Evolutionary conservation across 2,797 vertebrate species (phyloP).

Genomic region (Centroberyx gerrardi): DNA sequence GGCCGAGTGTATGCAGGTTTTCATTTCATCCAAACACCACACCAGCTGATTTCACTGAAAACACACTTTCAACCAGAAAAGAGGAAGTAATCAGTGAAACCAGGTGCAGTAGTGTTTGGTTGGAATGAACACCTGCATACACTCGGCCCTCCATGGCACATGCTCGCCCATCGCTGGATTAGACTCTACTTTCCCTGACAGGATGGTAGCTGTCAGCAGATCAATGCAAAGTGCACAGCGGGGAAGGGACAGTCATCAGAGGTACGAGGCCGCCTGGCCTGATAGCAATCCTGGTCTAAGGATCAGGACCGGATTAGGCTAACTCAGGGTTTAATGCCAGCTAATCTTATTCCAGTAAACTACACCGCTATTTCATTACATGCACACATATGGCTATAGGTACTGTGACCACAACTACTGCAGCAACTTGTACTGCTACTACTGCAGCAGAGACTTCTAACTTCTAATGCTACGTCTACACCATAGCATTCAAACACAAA

Average conservation of each 20-base stretch:
- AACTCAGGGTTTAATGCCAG: conserved; percentile 65
- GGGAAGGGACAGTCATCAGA: background rate
- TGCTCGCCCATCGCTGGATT: background rate
- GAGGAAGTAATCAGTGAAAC: too few species aligned
- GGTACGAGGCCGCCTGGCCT: conserved; percentile 7
- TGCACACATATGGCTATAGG: conserved; percentile 27
- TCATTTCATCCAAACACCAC: too few species aligned
- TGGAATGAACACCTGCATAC: background rate
- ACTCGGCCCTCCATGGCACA: too few species aligned
- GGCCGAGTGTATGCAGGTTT: too few species aligned
- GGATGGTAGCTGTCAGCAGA: conserved; percentile 9
- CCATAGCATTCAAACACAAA: too few species aligned
- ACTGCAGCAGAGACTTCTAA: too few species aligned
- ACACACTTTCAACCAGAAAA: too few species aligned
- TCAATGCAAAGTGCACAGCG: conserved; percentile 11
- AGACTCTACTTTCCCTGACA: background rate
- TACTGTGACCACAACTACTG: background rate
- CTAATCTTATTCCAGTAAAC: conserved; percentile 77
- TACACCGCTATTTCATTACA: conserved; percentile 61
- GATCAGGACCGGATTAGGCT: conserved; percentile 73
- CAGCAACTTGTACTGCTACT: background rate
- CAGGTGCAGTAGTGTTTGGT: too few species aligned
- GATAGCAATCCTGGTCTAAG: conserved; percentile 59
- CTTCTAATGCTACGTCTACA: too few species aligned
- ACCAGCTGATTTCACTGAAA: too few species aligned